Conservation (phyloP, 2,113 vertebrate species). For the Syngnathus typhle region DNA sequence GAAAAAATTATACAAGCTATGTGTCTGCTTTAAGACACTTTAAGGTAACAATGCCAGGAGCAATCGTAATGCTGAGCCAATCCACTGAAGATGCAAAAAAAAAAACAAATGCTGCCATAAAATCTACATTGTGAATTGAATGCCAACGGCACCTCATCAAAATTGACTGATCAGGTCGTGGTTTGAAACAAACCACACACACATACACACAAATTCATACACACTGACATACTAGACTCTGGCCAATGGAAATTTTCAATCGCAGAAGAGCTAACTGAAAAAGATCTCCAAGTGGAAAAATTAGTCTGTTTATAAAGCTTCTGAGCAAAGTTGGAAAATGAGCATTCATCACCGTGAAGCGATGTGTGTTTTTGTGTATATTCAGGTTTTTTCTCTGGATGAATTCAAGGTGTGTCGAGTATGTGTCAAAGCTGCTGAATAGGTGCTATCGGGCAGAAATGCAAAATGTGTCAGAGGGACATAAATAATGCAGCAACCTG, state of each 20-base stretch:
- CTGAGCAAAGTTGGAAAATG: conserved; percentile 46
- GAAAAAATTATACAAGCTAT: conserved; percentile 6
- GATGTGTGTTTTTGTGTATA: conserved; percentile 6
- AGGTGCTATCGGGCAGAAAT: conserved; percentile 59
- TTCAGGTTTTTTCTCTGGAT: background rate
- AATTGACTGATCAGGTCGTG: background rate
- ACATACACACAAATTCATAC: conserved; percentile 3
- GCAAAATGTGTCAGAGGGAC: conserved; percentile 44
- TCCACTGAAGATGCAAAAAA: conserved; percentile 11
- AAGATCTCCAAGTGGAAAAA: conserved; percentile 15
- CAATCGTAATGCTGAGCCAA: conserved; percentile 7
- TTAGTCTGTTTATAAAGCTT: conserved; percentile 20
- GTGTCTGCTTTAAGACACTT: conserved; percentile 12
- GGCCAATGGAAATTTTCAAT: conserved; percentile 10
- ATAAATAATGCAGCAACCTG: conserved; percentile 67
- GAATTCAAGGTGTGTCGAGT: conserved; percentile 12
- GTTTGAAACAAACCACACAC: background rate
- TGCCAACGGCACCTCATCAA: background rate
- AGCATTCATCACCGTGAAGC: conserved; percentile 49
- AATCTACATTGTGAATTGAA: background rate
- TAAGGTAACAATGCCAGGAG: conserved; percentile 21
- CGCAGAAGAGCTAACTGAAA: conserved; percentile 9
- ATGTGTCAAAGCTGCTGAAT: conserved; percentile 56
- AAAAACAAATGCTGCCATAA: background rate
- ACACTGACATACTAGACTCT: background rate